Evolutionary conservation across 2,888 invertebrate genomes (phyloP).

Genomic region (Hyalella azteca): DNA sequence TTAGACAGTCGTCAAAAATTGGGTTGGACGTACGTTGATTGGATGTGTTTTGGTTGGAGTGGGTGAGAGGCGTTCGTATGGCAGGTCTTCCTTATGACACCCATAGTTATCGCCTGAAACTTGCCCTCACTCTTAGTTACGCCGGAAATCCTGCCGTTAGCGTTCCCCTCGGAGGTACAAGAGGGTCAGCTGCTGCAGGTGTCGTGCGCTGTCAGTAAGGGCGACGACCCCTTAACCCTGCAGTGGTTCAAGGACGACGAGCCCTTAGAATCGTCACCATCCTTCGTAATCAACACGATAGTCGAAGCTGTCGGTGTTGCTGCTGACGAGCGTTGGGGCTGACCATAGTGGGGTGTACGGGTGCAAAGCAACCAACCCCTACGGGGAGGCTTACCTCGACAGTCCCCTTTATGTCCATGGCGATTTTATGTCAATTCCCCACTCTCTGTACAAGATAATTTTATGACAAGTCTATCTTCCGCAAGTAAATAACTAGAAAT

Average conservation of each 20-base stretch:
- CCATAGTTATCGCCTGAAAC: not conserved
- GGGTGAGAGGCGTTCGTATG: no score
- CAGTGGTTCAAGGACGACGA: constrained; percentile 66
- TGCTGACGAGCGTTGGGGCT: constrained; percentile 59
- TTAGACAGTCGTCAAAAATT: no score
- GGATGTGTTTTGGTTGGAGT: no score
- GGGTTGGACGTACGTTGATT: no score
- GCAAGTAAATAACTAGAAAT: no score
- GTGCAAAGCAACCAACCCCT: constrained; percentile 69
- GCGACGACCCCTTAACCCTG: constrained; percentile 62
- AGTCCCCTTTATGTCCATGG: constrained; percentile 63
- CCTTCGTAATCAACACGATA: constrained; percentile 60
- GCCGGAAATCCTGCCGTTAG: constrained; percentile 63
- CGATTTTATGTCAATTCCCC: not conserved
- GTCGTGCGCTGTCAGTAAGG: constrained; percentile 62
- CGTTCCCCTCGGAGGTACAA: constrained; percentile 60
- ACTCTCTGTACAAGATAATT: no score
- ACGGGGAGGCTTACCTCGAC: constrained; percentile 67
- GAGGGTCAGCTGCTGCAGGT: constrained; percentile 59
- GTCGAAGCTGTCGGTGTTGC: constrained; percentile 58
- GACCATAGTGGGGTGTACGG: constrained; percentile 69
- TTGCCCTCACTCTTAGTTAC: constrained; percentile 60
- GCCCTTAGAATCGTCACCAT: constrained; percentile 60
- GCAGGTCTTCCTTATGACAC: not conserved
- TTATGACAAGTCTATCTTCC: no score